phyloP scores from a whole-genome alignment of 1,140 invertebrate genomes.

The Trachymyrmex septentrionalis region DNA sequence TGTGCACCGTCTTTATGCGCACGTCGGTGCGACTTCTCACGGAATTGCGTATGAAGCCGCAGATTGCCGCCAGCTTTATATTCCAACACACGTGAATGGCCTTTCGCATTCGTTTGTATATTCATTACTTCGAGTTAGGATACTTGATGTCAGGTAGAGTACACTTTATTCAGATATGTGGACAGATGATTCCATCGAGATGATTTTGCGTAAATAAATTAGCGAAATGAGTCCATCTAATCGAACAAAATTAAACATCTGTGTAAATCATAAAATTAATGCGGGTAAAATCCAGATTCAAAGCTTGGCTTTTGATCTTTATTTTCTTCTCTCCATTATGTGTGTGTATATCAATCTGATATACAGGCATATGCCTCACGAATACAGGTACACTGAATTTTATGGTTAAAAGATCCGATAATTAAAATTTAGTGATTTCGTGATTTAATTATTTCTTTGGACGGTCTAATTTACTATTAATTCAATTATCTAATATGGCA shows the following conservation, averaged over 20 bases:
- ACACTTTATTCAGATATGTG: background rate
- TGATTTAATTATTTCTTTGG: background rate
- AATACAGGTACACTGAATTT: background rate
- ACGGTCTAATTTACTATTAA: background rate
- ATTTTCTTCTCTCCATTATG: background rate
- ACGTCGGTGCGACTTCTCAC: conserved; percentile 37
- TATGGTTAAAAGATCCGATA: background rate
- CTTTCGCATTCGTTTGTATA: conserved; percentile 47
- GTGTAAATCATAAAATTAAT: conserved; percentile 20
- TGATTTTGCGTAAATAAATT: conserved; percentile 19
- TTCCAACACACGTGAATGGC: conserved; percentile 22
- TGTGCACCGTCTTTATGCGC: conserved; percentile 52
- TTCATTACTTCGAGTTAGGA: conserved; percentile 34
- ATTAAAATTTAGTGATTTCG: background rate
- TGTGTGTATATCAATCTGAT: too few relatives aligned
- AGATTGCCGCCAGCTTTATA: conserved; percentile 39
- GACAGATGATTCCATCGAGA: background rate
- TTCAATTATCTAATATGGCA: background rate
- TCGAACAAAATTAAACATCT: conserved; percentile 24
- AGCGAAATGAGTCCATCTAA: background rate
- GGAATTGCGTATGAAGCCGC: conserved; percentile 35
- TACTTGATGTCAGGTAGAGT: background rate
- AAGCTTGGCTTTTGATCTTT: background rate
- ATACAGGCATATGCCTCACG: too few relatives aligned
- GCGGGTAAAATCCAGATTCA: background rate